A percentile compares a stretch with the other conserved stretches of the same genome.
Conservation (phyloP, 1,140 invertebrate genomes). For the Orchestia grillus region DNA sequence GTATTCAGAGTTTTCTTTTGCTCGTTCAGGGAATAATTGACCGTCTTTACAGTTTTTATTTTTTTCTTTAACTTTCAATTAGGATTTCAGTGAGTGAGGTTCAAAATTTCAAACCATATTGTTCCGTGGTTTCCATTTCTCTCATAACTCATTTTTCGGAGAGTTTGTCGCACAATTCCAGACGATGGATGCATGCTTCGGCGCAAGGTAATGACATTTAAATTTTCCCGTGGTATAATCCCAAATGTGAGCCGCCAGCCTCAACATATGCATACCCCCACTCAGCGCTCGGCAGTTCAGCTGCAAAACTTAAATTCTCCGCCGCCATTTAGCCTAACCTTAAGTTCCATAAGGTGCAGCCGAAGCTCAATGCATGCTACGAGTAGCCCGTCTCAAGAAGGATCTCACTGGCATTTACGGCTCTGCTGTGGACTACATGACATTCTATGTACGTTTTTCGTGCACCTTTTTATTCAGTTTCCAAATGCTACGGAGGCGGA, state of each 20-base stretch:
- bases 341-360: constrained; percentile 2
- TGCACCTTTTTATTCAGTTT: background rate
- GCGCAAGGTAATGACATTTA: background rate
- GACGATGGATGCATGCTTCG: background rate
- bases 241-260: background rate
- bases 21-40: background rate
- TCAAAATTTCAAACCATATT: background rate
- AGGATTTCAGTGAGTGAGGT: background rate
- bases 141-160: background rate
- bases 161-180: background rate
- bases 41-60: too few relatives aligned
- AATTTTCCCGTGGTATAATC: background rate
- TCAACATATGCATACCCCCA: background rate
- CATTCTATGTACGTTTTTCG: constrained; percentile 18
- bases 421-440: background rate
- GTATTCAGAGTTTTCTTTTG: background rate
- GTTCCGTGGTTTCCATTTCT: background rate
- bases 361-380: background rate
- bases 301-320: background rate
- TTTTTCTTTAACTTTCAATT: background rate
- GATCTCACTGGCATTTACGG: constrained; percentile 16
- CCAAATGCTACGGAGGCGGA: constrained; percentile 27
- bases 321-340: constrained; percentile 16
- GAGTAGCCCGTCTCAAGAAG: background rate
- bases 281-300: background rate